Percentiles rank a stretch among this genome's conserved stretches.
Evolutionary conservation across 2,797 vertebrate species (phyloP).

Genomic region (Chiroxiphia lanceolata): DNA sequence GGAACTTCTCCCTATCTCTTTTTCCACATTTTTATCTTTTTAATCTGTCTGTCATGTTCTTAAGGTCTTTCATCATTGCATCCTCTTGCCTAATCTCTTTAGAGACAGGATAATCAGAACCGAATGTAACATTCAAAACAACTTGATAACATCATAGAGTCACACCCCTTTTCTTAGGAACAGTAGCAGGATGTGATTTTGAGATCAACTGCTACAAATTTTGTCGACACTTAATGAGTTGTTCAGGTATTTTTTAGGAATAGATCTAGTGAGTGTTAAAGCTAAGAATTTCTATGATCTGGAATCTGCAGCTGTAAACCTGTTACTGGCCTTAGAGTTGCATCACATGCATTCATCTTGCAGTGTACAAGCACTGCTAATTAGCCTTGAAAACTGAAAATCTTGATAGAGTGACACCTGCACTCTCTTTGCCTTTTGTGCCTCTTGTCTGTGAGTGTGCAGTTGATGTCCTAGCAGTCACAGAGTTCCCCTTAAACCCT

Average conservation of each 20-base stretch:
- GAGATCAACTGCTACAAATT: not conserved
- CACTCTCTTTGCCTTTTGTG: not conserved
- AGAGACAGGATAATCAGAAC: not conserved
- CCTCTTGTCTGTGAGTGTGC: not conserved
- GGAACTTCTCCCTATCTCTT: not conserved
- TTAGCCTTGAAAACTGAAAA: not conserved
- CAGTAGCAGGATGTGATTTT: not conserved
- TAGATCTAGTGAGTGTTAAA: not conserved
- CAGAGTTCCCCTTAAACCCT: not conserved
- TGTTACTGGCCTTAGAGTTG: not conserved
- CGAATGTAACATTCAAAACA: not conserved
- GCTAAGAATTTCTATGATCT: not conserved
- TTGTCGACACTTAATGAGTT: not conserved
- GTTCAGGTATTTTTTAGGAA: not conserved
- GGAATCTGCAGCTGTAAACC: not conserved
- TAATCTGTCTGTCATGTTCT: not conserved
- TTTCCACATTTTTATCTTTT: not conserved
- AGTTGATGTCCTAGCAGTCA: not conserved
- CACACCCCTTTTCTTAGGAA: not conserved
- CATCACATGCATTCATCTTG: not conserved
- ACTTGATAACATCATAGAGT: not conserved
- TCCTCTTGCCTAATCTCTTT: not conserved
- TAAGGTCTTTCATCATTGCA: not conserved
- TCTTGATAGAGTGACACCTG: not conserved
- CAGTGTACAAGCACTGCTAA: not conserved